Percentiles rank a stretch among this genome's conserved stretches.
Conservation (phyloP, 30 jellyfish, hydroid and myxozoan species). For the Phacellophora camtschatica region DNA sequence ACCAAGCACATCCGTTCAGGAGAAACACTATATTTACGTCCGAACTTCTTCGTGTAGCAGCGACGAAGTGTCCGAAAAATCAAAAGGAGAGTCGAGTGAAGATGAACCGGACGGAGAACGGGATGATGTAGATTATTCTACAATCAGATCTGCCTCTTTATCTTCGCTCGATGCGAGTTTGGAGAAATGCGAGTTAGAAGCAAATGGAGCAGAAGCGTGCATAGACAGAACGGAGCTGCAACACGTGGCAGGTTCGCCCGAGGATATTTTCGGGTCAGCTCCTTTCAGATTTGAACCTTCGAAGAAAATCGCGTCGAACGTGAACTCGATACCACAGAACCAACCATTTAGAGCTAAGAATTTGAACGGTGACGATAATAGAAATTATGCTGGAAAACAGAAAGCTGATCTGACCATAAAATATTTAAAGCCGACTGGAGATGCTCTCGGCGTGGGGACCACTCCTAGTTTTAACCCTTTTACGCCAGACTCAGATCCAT, state of each 20-base stretch:
- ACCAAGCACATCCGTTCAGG: conserved; percentile 69
- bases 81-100: conserved; percentile 31
- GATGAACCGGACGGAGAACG: conserved; percentile 32
- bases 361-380: not conserved
- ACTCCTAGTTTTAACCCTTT: conserved; percentile 7
- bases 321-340: not conserved
- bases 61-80: conserved; percentile 48
- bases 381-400: not conserved
- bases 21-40: conserved; percentile 64
- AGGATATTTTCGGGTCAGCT: conserved; percentile 92
- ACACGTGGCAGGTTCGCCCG: not conserved
- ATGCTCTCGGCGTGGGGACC: not conserved
- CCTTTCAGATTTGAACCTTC: conserved; percentile 56
- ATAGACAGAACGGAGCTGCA: too few species aligned
- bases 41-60: conserved; percentile 97
- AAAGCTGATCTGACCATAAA: too few species aligned
- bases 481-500: conserved; percentile 4
- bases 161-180: conserved; percentile 20
- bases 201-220: not conserved
- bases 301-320: not conserved
- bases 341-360: not conserved
- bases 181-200: not conserved
- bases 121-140: conserved; percentile 13
- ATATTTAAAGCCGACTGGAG: too few species aligned
- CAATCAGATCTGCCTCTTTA: conserved; percentile 31